These are phyloP conservation scores for Corythornis vintsioides DNA, from an alignment of 2,113 vertebrate species.

Conservation along the genomic window DNA sequence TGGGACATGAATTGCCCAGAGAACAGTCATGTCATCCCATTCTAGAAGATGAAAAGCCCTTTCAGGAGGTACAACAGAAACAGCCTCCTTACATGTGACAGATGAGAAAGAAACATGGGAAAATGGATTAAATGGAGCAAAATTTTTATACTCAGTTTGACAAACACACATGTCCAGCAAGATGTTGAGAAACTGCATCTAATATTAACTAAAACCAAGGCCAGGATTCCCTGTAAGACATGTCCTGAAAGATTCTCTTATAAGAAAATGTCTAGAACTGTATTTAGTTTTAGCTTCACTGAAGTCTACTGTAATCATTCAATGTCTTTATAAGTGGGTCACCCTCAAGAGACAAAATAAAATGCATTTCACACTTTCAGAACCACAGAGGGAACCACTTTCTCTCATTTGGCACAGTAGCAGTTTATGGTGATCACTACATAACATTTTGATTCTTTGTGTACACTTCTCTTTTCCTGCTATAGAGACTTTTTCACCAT, in stretches of 20 bases:
- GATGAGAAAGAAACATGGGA: background rate
- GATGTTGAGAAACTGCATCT: background rate
- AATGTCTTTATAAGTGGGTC: background rate
- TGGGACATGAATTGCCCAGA: background rate
- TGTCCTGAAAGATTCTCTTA: background rate
- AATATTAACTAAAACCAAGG: background rate
- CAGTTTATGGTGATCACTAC: background rate
- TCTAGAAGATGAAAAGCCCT: background rate
- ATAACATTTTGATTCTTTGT: background rate
- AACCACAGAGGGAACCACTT: background rate
- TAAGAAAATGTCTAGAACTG: background rate
- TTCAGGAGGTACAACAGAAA: background rate
- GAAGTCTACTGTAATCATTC: background rate
- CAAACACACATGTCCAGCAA: background rate
- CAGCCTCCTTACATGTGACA: background rate
- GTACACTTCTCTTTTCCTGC: background rate
- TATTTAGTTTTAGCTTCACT: background rate
- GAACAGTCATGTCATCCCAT: background rate
- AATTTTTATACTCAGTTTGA: background rate
- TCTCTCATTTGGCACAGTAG: background rate
- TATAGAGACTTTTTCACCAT: background rate
- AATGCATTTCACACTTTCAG: background rate
- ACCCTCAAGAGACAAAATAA: background rate
- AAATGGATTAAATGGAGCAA: background rate
- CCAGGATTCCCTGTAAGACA: background rate